A percentile compares a stretch with the other conserved stretches of the same genome.
phyloP scores from a whole-genome alignment of 2,888 invertebrate species.

The Callinectes sapidus region DNA sequence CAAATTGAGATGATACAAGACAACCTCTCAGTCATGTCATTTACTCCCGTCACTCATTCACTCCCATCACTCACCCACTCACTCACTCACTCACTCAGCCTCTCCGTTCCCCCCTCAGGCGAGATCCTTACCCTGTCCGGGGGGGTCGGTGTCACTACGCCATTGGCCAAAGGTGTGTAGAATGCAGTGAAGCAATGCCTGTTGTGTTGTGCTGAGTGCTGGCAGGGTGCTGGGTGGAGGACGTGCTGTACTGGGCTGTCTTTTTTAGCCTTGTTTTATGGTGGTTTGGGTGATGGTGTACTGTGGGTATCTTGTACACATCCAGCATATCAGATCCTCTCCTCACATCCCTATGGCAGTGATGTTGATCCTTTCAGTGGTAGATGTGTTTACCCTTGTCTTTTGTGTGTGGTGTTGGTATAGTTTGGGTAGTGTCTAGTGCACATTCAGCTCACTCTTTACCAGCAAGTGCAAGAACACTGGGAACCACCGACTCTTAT shows the following conservation, averaged over 20 bases:
- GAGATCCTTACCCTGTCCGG: slow-evolving; percentile 66
- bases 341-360: not conserved
- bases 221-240: not conserved
- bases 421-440: no score
- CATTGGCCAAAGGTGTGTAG: slow-evolving; percentile 79
- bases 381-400: not conserved
- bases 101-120: slow-evolving; percentile 58
- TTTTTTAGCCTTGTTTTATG: not conserved
- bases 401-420: no score
- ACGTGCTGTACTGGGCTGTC: slow-evolving; percentile 14
- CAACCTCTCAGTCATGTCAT: not conserved
- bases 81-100: slow-evolving; percentile 4
- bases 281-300: no score
- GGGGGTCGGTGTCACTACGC: slow-evolving; percentile 50
- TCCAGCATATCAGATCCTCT: not conserved
- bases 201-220: slow-evolving; percentile 4
- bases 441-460: no score
- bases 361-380: not conserved
- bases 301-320: not conserved
- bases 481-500: no score
- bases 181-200: slow-evolving; percentile 62
- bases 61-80: no score
- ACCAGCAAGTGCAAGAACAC: no score
- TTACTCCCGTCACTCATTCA: not conserved
- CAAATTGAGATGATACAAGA: not conserved